A percentile compares a stretch with the other conserved stretches of the same genome.
Evolutionary conservation across 2,797 vertebrate species (phyloP).

Genomic region (Merluccius polli): DNA sequence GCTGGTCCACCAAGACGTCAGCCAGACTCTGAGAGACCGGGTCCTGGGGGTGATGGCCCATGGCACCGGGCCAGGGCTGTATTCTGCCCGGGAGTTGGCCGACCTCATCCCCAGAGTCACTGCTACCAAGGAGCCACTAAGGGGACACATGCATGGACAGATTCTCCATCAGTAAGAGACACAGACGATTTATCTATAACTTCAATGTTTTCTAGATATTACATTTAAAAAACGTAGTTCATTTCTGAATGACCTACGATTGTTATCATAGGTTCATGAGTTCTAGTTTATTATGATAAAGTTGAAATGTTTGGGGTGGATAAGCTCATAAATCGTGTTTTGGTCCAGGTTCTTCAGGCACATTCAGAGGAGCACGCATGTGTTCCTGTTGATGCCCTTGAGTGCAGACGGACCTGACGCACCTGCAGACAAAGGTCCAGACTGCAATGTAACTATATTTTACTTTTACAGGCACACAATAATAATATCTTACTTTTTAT

Average conservation of each 20-base stretch:
- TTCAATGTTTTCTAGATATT: neutral
- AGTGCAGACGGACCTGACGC: conserved; percentile 6
- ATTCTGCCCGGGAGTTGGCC: conserved; percentile 64
- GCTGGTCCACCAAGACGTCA: conserved; percentile 68
- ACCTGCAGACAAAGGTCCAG: neutral
- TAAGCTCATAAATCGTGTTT: neutral
- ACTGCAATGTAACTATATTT: conserved; percentile 34
- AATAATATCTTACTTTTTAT: neutral
- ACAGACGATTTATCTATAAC: neutral
- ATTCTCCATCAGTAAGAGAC: conserved; percentile 70
- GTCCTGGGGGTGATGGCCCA: conserved; percentile 70
- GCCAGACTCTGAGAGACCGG: conserved; percentile 57
- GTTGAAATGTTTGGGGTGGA: neutral
- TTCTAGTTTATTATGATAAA: neutral
- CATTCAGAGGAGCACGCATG: conserved; percentile 73
- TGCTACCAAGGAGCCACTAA: conserved; percentile 32
- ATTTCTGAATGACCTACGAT: neutral
- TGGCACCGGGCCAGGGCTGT: conserved; percentile 65
- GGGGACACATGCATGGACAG: conserved; percentile 50
- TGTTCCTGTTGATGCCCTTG: conserved; percentile 73
- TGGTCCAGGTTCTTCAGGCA: conserved; percentile 68
- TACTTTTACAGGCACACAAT: conserved; percentile 2
- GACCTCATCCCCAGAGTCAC: conserved; percentile 54
- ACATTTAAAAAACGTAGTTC: neutral
- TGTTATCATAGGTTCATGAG: neutral